Conservation (phyloP, 2,888 invertebrate species). For the Silvanus unidentatus region DNA sequence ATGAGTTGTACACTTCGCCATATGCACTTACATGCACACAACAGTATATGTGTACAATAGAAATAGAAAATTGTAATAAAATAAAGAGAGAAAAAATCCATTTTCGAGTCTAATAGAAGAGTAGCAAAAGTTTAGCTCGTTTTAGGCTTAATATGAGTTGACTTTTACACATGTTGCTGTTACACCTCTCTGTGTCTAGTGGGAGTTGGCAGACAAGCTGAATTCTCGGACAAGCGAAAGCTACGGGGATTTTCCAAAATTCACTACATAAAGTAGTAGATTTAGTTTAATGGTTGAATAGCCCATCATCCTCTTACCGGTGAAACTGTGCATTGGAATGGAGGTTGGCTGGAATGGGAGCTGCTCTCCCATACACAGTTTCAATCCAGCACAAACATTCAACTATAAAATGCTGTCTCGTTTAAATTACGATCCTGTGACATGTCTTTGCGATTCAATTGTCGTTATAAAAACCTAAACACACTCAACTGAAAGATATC, state of each 20-base stretch:
- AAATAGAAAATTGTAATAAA: conserved; percentile 1
- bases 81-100: conserved; percentile 21
- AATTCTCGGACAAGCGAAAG: conserved; percentile 40
- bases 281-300: too few relatives aligned
- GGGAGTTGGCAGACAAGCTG: conserved; percentile 29
- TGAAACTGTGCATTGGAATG: too few relatives aligned
- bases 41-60: too few relatives aligned
- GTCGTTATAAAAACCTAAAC: conserved; percentile 5
- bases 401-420: neutral
- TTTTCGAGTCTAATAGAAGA: conserved; percentile 15
- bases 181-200: conserved; percentile 20
- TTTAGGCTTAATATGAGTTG: conserved; percentile 32
- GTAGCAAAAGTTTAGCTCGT: conserved; percentile 15
- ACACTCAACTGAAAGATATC: neutral
- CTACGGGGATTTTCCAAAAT: conserved; percentile 43
- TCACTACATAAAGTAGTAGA: conserved; percentile 33
- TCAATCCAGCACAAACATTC: too few relatives aligned
- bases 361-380: too few relatives aligned
- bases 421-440: conserved; percentile 10
- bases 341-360: too few relatives aligned
- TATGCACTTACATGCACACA: too few relatives aligned
- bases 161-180: conserved; percentile 37
- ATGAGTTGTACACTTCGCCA: too few relatives aligned
- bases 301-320: too few relatives aligned
- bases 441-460: conserved; percentile 8